Base-by-base conservation (phyloP, 2,797 vertebrate species). In the Enteromius thamalakanensis region DNA sequence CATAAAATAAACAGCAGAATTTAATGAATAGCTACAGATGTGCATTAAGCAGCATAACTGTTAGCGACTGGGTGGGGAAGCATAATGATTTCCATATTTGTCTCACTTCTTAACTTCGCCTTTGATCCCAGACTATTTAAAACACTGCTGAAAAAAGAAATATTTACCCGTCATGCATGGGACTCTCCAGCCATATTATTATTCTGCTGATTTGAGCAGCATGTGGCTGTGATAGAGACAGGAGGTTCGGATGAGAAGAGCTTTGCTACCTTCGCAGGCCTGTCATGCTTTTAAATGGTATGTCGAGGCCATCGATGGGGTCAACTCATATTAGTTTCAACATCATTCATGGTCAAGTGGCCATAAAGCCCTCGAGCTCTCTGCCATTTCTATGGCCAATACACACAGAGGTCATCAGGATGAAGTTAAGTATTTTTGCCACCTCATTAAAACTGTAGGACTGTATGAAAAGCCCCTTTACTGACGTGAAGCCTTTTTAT, bases 11-110 rank as follows among this genome's bases (percentile, higher is more conserved):
- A 70, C 49, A 81, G 8, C 51, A 32, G 37, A 47, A 15, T 62
- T 19, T 6, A 47, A 26, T 62, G 40, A 70, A 62, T 37, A 60
- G 82, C 84, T 84, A 87, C 76, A 79, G 82, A 76, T 82, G 81
- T 82, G 84, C 60, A 80, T 87, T 86, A 77, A 87, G 81, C 82
- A 80, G 83, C 80, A 77, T 55, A 82, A 82, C 79, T 58, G 80
- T 85, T 40, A 79, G 81, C 62, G 82, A 53, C 68, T 84, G 84
- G 80, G 85, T 81, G 85, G 79, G 80, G 85, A 80, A 83, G 72
- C 83, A 84, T 86, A 87, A 89, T 81, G 80, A 87, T 87, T 90
- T 87, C 85, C 83, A 81, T 82, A 87, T 89, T 87, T 84, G 83
- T 85, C 86, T 82, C 83, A 84, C 86, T 88, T 86, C 81, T 84